Percentiles rank a stretch among this genome's conserved stretches.
Evolutionary conservation across 2,888 invertebrate species (phyloP).

Genomic region (Drosophila formosana): DNA sequence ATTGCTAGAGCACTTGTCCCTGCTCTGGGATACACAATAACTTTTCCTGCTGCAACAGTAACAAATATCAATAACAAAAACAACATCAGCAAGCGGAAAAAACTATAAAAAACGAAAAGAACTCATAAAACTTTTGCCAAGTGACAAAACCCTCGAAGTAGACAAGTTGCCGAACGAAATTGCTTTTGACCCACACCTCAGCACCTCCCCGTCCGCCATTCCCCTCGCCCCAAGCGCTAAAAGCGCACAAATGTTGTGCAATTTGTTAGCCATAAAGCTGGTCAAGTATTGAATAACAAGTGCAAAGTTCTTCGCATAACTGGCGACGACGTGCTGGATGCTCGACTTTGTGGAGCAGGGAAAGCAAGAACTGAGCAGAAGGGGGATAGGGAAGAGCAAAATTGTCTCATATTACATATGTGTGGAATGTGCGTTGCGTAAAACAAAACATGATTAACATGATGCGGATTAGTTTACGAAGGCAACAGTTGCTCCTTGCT

Average conservation of each 20-base stretch:
- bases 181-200: slow-evolving; percentile 37
- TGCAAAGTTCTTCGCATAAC: slow-evolving; percentile 26
- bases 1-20: slow-evolving; percentile 13
- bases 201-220: background rate
- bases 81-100: slow-evolving; percentile 4
- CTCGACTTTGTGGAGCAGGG: background rate
- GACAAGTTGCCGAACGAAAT: slow-evolving; percentile 58
- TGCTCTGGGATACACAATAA: slow-evolving; percentile 33
- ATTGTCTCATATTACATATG: slow-evolving; percentile 15
- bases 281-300: slow-evolving; percentile 58
- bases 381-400: background rate
- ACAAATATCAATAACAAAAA: slow-evolving; percentile 8
- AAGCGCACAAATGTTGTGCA: slow-evolving; percentile 64
- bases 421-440: slow-evolving; percentile 22
- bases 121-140: slow-evolving; percentile 44
- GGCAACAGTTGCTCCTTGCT: slow-evolving; percentile 11
- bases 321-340: background rate
- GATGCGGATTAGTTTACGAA: slow-evolving; percentile 11
- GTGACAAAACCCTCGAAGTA: slow-evolving; percentile 41
- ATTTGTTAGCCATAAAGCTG: slow-evolving; percentile 60
- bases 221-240: slow-evolving; percentile 29
- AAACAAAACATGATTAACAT: slow-evolving; percentile 24
- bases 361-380: background rate
- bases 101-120: slow-evolving; percentile 13
- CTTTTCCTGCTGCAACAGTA: slow-evolving; percentile 37